These are phyloP conservation scores for Palythoa grandiflora DNA, from an alignment of 92 coral and sea anemone genomes.

Conservation along the genomic window DNA sequence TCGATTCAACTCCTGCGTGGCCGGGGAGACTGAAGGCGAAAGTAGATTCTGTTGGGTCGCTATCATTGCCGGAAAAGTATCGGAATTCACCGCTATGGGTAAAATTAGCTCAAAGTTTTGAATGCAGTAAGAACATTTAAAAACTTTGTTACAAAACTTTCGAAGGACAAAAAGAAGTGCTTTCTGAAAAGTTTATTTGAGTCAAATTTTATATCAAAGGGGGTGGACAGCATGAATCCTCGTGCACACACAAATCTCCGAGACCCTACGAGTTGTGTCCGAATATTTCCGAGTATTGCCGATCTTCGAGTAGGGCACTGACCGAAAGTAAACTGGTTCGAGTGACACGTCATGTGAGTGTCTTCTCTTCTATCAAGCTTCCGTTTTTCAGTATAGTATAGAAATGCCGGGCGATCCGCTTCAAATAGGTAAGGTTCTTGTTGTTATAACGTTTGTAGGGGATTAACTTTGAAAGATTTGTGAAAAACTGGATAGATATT, in stretches of 20 bases:
- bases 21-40: conserved; percentile 10
- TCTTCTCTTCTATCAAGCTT: conserved; percentile 59
- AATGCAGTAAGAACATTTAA: neutral
- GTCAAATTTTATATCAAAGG: neutral
- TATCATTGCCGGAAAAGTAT: conserved; percentile 18
- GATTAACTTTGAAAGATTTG: neutral
- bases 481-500: neutral
- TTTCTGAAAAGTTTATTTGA: neutral
- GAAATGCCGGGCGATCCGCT: conserved; percentile 97
- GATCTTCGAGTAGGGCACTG: neutral
- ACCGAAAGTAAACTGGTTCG: conserved; percentile 53
- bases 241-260: neutral
- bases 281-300: neutral
- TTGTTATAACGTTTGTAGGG: neutral
- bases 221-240: too few relatives aligned
- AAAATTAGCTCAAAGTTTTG: neutral
- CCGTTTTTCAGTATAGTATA: conserved; percentile 50
- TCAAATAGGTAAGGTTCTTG: conserved; percentile 79
- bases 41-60: neutral
- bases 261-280: neutral
- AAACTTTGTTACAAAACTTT: neutral
- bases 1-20: neutral
- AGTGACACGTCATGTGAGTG: conserved; percentile 89
- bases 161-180: neutral
- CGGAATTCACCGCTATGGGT: conserved; percentile 21